Base-by-base conservation (phyloP, 1,140 invertebrate species). In the Drosophila kepulauana region DNA sequence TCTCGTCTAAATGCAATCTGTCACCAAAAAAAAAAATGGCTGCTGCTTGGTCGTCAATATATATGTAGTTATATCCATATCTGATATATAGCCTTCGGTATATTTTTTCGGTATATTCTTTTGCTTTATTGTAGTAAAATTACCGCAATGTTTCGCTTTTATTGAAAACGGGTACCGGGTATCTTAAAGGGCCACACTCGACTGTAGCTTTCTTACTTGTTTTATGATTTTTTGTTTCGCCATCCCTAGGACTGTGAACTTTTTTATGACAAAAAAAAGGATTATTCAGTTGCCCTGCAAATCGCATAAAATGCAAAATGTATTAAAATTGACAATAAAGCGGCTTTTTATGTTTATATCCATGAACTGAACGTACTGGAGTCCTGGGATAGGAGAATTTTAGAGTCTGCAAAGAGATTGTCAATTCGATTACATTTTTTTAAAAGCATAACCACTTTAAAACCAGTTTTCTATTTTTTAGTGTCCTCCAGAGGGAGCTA, bases 321-420 rank as follows among this genome's bases (percentile, higher is more conserved):
- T 89, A 89, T 89, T 89, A 89, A 89, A 89, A 85, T 89, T 89
- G 85, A 89, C 86, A 89, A 89, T 89, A 89, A 89, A 89, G 85
- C 85, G 85, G 70, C 79, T 89, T 82, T 89, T 88, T 81, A 80
- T 88, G 77, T 76, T 79, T 68, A 86, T 78, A 74, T 69, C 71
- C 64, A 52, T 59, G 59, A 61, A 76, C 71, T 51, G 62, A 30
- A 41, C 46, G 56, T 41, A 33, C 48, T 16, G 46, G 30, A 20
- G 35, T 28, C 16, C 56, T 28, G 28, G 25, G 20, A 11, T 16
- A 3, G 57, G 13, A 16, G n/a, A 45, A 16, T 46, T 46, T 13
- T 6, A 25, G 48, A 20, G 43, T 49, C 13, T 28, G n/a, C 45
- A 51, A 66, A 54, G 38, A 45, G 67, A 16, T 13, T 15, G 45